Conservation (phyloP, 1,140 invertebrate genomes). For the Cotesia glomerata region DNA sequence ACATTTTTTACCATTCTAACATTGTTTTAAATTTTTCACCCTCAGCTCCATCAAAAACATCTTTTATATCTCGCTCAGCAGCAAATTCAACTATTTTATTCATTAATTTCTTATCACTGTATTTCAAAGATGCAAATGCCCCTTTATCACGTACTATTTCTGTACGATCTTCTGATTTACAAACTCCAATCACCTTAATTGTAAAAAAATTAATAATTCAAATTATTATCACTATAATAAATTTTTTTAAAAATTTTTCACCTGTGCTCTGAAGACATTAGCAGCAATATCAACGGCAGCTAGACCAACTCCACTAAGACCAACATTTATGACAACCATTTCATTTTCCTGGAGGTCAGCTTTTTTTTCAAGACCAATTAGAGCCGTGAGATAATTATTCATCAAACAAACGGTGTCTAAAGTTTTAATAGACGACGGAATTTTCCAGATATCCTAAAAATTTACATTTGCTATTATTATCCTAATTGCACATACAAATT, state of each 20-base stretch:
- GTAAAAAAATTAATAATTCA: constrained; percentile 27
- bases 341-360: constrained; percentile 65
- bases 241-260: constrained; percentile 33
- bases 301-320: constrained; percentile 67
- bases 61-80: constrained; percentile 64
- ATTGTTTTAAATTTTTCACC: constrained; percentile 66
- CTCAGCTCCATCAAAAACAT: constrained; percentile 68
- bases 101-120: constrained; percentile 63
- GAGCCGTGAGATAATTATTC: constrained; percentile 67
- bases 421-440: constrained; percentile 61
- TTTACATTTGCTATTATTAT: constrained; percentile 28
- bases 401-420: constrained; percentile 62
- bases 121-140: constrained; percentile 67
- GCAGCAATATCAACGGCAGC: constrained; percentile 70
- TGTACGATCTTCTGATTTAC: constrained; percentile 65
- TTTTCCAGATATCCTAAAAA: constrained; percentile 66
- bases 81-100: constrained; percentile 66
- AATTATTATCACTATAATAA: not conserved
- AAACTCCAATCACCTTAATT: constrained; percentile 68
- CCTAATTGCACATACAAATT: not conserved
- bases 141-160: constrained; percentile 66
- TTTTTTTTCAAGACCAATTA: constrained; percentile 65
- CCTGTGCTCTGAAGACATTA: constrained; percentile 69
- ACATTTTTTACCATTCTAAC: constrained; percentile 60
- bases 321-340: constrained; percentile 67